Base-by-base conservation (phyloP, 2,113 vertebrate genomes). In the Manacus vitellinus region DNA sequence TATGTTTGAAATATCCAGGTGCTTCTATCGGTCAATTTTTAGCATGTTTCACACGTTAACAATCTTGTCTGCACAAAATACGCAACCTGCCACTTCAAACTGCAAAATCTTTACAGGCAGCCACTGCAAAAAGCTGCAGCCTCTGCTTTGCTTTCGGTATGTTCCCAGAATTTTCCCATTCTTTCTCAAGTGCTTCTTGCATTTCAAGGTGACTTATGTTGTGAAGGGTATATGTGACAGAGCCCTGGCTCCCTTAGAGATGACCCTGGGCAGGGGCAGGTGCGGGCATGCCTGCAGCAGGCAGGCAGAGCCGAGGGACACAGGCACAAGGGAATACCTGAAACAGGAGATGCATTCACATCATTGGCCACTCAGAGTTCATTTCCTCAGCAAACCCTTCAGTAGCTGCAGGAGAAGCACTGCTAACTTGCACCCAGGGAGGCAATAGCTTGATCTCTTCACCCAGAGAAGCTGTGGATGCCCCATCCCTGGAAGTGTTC, bases 1-100 rank as follows among this genome's bases (percentile, higher is more conserved):
- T 80, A 67, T 31, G 79, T 77, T 80, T 37, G 68, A 95, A 91
- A 86, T 49, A 94, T 7, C 91, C 94, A 95, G 94, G 94, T 92
- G 72, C 86, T 90, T 89, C 80, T 47, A 73, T 70, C 5, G 2
- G 91, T 86, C 83, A 84, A 19, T 58, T 94, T 92, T 73, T 80
- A 88, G 75, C 81, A 30, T 4, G 20, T 92, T 95, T 92, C 85
- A 94, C 92, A 61, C 9, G 0, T 85, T 73, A 79, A 79, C 90
- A 85, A 88, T 73, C 79, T 82, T 62, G 71, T 43, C 82, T 83
- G 63, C 8, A 22, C 31, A 47, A 93, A 94, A 88, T 52, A 93
- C 1, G 0, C 78, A 75, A 85, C 78, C 66, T 10, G 31, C 67
- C 19, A 33, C 65, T 52, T 85, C 43, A 52, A 75, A 70, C 78